phyloP scores from a whole-genome alignment of 2,797 vertebrate species.

The Esox masquinongy region DNA sequence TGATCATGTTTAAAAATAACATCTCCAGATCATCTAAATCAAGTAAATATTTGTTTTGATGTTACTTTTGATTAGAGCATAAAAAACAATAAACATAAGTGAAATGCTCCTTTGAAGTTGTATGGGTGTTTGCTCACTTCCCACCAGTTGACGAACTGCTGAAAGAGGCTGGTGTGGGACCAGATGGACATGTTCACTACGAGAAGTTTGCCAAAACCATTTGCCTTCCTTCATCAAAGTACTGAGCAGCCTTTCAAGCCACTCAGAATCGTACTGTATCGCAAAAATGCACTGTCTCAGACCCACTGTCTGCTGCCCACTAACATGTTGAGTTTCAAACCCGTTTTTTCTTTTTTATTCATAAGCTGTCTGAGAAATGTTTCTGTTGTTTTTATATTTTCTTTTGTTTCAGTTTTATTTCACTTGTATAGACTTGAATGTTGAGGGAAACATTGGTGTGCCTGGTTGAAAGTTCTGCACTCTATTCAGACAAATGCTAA shows the following conservation, averaged over 20 bases:
- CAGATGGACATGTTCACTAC: constrained; percentile 74
- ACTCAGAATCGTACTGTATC: neutral
- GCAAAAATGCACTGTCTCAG: neutral
- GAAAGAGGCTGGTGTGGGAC: constrained; percentile 69
- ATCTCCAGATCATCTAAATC: too few relatives aligned
- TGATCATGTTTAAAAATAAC: too few relatives aligned
- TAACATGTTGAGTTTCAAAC: neutral
- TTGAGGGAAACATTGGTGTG: neutral
- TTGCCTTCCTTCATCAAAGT: constrained; percentile 59
- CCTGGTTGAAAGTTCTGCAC: neutral
- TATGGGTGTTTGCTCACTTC: constrained; percentile 28
- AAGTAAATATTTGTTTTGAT: too few relatives aligned
- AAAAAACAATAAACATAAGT: too few relatives aligned
- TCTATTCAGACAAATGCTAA: neutral
- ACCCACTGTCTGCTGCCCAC: neutral
- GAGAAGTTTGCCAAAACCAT: constrained; percentile 77
- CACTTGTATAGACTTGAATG: neutral
- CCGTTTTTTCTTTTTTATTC: neutral
- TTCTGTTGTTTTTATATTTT: neutral
- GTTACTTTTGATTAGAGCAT: too few relatives aligned
- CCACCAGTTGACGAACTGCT: constrained; percentile 85
- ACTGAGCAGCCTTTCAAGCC: constrained; percentile 48
- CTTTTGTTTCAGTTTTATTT: neutral
- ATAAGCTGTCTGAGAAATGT: neutral
- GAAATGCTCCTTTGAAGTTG: neutral